Base-by-base conservation (phyloP, 2,797 vertebrate species). In the Pipistrellus kuhlii region DNA sequence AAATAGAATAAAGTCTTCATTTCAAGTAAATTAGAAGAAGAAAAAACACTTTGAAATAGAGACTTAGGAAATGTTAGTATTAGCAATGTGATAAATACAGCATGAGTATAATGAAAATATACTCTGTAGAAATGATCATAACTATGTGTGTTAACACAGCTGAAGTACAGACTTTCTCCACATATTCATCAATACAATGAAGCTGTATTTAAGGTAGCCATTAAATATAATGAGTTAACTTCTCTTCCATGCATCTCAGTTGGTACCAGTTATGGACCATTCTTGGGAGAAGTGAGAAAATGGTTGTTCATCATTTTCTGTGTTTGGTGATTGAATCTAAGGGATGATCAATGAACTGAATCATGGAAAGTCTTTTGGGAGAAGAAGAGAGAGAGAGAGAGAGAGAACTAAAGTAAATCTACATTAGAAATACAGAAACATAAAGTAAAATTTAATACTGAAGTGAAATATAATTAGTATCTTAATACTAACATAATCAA, bases 221-320 rank as follows among this genome's bases (percentile, higher is more conserved):
- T n/a, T 38, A 38, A 87, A 59, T 89, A 30, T 72, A 72, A 87
- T 77, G 5, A 81, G 66, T 91, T 94, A 82, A 82, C 20, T 83
- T 77, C n/a, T 77, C 27, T 81, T 55, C 8, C 11, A 11, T 10
- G 11, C 2, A 72, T 76, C n/a, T 73, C 72, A 64, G 88, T 59
- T 51, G 30, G 44, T 35, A 32, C 15, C 27, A 44, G 12, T 48
- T 72, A 18, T 20, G 32, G 32, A 85, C 3, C 53, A 51, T 55
- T 71, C 32, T 57, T 32, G 17, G n/a, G 57, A 73, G 30, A 92
- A 85, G 25, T 72, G 27, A 85, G 12, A 64, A 69, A 66, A 92
- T 69, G 8, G 10, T 44, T 83, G 2, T 14, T 86, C 15, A 15
- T 88, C 13, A 46, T 77, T 38, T 85, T 87, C 30, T 69, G 1